phyloP scores from a whole-genome alignment of 2,888 invertebrate species.

The Pachycephus smyrnensis region DNA sequence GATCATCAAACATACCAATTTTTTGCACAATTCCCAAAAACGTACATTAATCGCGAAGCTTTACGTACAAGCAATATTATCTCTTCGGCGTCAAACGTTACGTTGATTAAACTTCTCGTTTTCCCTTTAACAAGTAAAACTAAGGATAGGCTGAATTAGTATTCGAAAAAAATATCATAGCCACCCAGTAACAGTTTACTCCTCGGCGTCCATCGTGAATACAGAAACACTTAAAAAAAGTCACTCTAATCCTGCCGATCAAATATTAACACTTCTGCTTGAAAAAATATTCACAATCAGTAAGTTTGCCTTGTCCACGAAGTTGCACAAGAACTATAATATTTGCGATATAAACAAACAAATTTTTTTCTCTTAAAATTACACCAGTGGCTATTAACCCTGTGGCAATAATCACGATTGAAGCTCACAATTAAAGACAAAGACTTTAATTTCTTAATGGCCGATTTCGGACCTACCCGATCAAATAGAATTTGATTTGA shows the following conservation, averaged over 20 bases:
- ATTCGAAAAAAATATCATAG: background rate
- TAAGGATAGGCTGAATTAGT: background rate
- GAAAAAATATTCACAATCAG: background rate
- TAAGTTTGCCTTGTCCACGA: background rate
- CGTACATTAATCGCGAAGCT: background rate
- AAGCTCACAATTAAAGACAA: background rate
- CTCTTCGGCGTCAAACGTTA: background rate
- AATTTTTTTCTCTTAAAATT: background rate
- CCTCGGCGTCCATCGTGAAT: background rate
- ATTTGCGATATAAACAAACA: background rate
- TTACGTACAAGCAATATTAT: background rate
- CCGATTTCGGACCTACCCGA: background rate
- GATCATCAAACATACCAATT: background rate
- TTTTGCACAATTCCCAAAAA: background rate
- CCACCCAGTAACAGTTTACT: background rate
- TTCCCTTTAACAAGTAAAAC: background rate
- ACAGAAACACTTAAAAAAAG: background rate
- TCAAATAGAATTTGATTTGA: background rate
- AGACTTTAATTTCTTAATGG: background rate
- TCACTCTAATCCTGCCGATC: background rate
- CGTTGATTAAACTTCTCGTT: background rate
- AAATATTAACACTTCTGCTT: background rate
- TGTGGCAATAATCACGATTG: background rate
- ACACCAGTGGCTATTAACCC: background rate
- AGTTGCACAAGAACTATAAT: background rate